These are phyloP conservation scores for Clarias magur DNA, from an alignment of 2,113 vertebrate genomes.

Conservation along the genomic window DNA sequence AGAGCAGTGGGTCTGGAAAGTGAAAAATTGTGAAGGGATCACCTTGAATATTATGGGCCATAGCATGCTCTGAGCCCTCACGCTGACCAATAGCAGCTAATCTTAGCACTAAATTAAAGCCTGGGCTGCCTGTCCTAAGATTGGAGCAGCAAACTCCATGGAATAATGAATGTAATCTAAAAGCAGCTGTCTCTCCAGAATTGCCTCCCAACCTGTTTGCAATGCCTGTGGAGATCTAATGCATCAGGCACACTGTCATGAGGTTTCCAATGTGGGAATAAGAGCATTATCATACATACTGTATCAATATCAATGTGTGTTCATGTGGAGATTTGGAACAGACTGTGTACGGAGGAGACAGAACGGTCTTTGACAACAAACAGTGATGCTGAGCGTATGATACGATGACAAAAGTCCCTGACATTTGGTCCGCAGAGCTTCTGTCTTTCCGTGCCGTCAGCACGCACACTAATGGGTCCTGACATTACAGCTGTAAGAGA, in stretches of 20 bases:
- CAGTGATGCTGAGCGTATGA: constrained; percentile 44
- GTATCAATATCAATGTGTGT: constrained; percentile 39
- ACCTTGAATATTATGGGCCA: constrained; percentile 52
- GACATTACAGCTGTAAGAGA: constrained; percentile 63
- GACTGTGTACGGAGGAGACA: constrained; percentile 52
- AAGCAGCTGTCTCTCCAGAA: constrained; percentile 58
- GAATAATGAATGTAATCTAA: constrained; percentile 52
- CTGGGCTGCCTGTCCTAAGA: constrained; percentile 27
- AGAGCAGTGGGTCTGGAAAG: constrained; percentile 61
- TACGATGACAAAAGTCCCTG: constrained; percentile 59
- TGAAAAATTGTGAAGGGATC: constrained; percentile 68
- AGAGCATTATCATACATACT: constrained; percentile 74
- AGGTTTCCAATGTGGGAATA: constrained; percentile 62
- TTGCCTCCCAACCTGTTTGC: constrained; percentile 55
- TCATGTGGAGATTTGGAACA: constrained; percentile 48
- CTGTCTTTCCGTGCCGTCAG: constrained; percentile 54
- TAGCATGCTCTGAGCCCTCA: constrained; percentile 37
- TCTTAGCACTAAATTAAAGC: constrained; percentile 53
- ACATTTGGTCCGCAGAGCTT: constrained; percentile 57
- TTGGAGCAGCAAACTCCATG: constrained; percentile 36
- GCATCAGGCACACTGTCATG: constrained; percentile 63
- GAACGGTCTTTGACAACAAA: constrained; percentile 60
- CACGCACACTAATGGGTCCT: constrained; percentile 55
- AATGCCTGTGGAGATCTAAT: constrained; percentile 69
- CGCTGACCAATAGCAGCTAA: constrained; percentile 53